Evolutionary conservation across 92 coral and sea anemone species (phyloP), one percentile per base, ranked within the genome.

Genomic region (Porites cylindrica): DNA sequence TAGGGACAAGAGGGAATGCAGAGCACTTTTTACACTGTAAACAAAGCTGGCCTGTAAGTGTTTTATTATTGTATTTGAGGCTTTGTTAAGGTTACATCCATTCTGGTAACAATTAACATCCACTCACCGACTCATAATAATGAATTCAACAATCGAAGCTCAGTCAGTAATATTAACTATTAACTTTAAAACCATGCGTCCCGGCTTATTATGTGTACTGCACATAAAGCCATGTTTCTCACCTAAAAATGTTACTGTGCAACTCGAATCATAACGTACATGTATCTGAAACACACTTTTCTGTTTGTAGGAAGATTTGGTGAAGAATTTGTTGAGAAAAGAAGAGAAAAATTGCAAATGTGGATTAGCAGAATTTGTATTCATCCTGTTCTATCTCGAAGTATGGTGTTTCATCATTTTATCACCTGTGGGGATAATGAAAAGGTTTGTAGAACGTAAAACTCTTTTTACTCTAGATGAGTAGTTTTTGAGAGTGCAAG

Each of bases 281-380:
- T 38, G 47, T 38, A 2, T 56, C 61, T 14, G 11, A 10, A 10
- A 56, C 61, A 56, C 16, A 14, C 12, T 21, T 51, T 69, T 72
- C 58, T 24, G 23, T 26, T 75, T 76, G 10, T 17, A 97, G 99
- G 99, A 81, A 95, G 96, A 66, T 97, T 95, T 86, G 99, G 97
- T 58, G 99, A 97, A 4, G 99, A 97, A 76, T 97, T 97, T 67
- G 87, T 97, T 1, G 98, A 95, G 88, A 97, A 97, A 87, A 88
- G 99, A 61, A 91, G 95, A 59, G 99, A 97, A 51, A 93, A 94
- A 71, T 82, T 97, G 13, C 98, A 95, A 64, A 88, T 90, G 87
- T 97, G 99, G 99, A 77, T 97, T 21, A 88, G 86, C 62, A 93
- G 99, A 76, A 92, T 97, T 64, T 97, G 95, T 65, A 93, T 94